These are phyloP conservation scores for Morpho helenor DNA, from an alignment of 2,888 invertebrate genomes.

Conservation along the genomic window DNA sequence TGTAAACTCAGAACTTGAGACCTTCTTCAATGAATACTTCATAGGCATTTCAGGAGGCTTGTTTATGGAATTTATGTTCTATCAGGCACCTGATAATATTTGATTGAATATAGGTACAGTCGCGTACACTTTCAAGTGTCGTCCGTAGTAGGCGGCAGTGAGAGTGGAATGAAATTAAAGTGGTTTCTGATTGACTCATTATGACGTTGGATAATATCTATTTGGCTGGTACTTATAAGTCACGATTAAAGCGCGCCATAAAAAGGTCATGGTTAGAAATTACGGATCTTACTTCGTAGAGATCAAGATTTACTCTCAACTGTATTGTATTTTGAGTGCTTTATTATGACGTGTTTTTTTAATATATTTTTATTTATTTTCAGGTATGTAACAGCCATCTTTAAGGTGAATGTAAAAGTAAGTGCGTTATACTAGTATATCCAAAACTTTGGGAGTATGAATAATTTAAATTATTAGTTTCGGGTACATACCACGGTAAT, in stretches of 20 bases:
- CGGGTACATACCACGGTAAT: no score
- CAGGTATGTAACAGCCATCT: neutral
- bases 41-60: no score
- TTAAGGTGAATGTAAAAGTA: neutral
- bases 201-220: constrained; percentile 1
- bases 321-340: constrained; percentile 1
- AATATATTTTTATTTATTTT: neutral
- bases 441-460: no score
- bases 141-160: constrained; percentile 4
- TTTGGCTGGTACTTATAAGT: constrained; percentile 2
- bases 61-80: no score
- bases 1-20: no score
- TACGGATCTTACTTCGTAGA: constrained; percentile 5
- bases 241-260: constrained; percentile 2
- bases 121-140: neutral
- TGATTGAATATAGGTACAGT: no score
- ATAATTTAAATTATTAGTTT: no score
- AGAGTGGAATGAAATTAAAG: constrained; percentile 5
- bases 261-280: constrained; percentile 10
- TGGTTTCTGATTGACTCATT: constrained; percentile 8
- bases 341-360: neutral
- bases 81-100: no score
- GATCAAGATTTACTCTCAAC: constrained; percentile 5
- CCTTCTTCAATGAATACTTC: no score
- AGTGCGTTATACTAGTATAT: neutral